A percentile compares a stretch with the other conserved stretches of the same genome.
Conservation (phyloP, 2,113 vertebrate species). For the Boleophthalmus pectinirostris region DNA sequence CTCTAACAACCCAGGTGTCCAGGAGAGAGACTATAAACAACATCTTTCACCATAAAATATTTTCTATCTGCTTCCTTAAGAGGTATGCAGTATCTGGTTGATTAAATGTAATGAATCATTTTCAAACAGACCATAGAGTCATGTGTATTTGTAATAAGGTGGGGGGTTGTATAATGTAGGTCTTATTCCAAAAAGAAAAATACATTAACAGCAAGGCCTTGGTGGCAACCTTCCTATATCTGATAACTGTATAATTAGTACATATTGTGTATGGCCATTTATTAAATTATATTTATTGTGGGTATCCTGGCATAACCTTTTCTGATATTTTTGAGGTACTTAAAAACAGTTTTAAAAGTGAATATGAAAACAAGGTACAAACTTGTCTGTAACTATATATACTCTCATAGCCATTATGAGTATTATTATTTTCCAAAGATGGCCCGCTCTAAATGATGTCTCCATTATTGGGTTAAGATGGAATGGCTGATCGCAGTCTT, state of each 20-base stretch:
- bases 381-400: not conserved
- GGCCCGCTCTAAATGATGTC: constrained; percentile 42
- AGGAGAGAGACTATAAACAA: constrained; percentile 22
- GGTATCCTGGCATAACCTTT: not conserved
- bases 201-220: not conserved
- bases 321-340: not conserved
- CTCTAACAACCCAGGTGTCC: constrained; percentile 18
- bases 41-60: constrained; percentile 4
- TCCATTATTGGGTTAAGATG: constrained; percentile 62
- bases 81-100: not conserved
- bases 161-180: not conserved
- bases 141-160: not conserved
- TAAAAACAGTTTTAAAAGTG: not conserved
- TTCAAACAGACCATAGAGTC: not conserved
- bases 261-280: too few species aligned
- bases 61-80: not conserved
- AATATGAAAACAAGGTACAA: constrained; percentile 6
- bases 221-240: too few species aligned
- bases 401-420: not conserved
- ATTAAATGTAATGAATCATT: not conserved
- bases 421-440: constrained; percentile 34
- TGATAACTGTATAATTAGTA: not conserved
- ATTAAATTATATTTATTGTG: too few species aligned
- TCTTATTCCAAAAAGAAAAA: constrained; percentile 10
- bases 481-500: constrained; percentile 19